These are phyloP conservation scores for Enteromius thamalakanensis DNA, from an alignment of 2,797 vertebrate species.

Conservation along the genomic window DNA sequence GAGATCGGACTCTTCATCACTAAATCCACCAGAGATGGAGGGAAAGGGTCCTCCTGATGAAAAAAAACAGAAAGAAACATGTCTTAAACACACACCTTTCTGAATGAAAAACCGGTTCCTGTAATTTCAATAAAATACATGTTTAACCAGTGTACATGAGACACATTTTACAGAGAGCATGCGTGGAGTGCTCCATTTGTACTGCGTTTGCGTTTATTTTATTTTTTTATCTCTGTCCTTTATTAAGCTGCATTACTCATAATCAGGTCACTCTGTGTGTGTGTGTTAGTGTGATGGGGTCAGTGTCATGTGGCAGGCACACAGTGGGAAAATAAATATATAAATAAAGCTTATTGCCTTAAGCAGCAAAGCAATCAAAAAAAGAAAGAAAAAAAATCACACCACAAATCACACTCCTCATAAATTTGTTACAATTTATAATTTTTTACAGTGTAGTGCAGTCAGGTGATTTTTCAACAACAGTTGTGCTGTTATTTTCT, in stretches of 20 bases:
- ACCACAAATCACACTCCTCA: neutral
- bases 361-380: conserved; percentile 33
- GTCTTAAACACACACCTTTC: neutral
- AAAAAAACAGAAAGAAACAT: conserved; percentile 32
- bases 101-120: neutral
- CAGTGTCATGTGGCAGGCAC: conserved; percentile 42
- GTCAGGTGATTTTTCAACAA: neutral
- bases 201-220: too few relatives aligned
- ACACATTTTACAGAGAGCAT: neutral
- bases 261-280: conserved; percentile 36
- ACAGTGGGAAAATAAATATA: conserved; percentile 40
- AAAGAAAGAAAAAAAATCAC: too few relatives aligned
- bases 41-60: conserved; percentile 88
- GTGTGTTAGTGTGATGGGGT: conserved; percentile 31
- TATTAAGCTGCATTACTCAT: conserved; percentile 40
- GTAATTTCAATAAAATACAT: neutral
- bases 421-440: neutral
- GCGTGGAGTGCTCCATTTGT: conserved; percentile 6
- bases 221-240: conserved; percentile 36
- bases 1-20: conserved; percentile 85
- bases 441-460: neutral
- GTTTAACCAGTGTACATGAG: neutral
- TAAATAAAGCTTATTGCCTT: conserved; percentile 7
- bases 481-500: neutral
- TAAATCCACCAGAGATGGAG: conserved; percentile 87